Base-by-base conservation (phyloP, 1,140 invertebrate genomes). In the Anastrepha ludens region DNA sequence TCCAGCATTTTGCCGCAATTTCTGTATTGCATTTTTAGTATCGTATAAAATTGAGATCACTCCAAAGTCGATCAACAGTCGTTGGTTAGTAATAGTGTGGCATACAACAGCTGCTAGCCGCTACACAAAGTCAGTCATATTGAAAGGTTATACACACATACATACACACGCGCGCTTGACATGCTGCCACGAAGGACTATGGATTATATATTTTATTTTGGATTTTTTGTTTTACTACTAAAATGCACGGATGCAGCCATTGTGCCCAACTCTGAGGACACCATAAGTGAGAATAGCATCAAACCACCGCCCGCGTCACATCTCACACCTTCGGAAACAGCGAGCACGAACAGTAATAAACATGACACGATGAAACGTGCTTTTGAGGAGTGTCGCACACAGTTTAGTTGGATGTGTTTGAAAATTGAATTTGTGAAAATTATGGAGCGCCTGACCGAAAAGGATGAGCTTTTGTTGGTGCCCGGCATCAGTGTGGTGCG, bases 401-500 rank as follows among this genome's bases (percentile, higher is more conserved):
- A 95, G 0, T 97, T 97, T 89, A 97, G 96, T 93, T 94, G 95
- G 8, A 96, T 96, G 50, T 97, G 97, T 90, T 93, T 97, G 15
- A 97, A 97, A 91, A 94, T 97, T 78, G 96, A 97, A 92, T 95
- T 97, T n/a, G 95, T 97, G 13, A 95, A 96, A 1, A 95, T 97
- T 90, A 94, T 97, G 50, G 96, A 97, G 89, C 95, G 95, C 89
- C 91, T 97, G 4, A 96, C 95, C 47, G 94, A 94, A 87, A 90
- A 90, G 65, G 89, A 91, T 50, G 92, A 93, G 86, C 88, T 92
- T 3, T 88, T 87, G 55, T 94, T 97, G 0, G 89, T 97, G 8
- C 96, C 96, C 0, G 96, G 96, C 74, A 94, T 97, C 0, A 96
- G 95, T 85, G 94, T 97, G 39, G 94, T 97, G 17, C 96, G 96